Base-by-base conservation (phyloP, 2,797 vertebrate species). In the Sebastes diaconus region DNA sequence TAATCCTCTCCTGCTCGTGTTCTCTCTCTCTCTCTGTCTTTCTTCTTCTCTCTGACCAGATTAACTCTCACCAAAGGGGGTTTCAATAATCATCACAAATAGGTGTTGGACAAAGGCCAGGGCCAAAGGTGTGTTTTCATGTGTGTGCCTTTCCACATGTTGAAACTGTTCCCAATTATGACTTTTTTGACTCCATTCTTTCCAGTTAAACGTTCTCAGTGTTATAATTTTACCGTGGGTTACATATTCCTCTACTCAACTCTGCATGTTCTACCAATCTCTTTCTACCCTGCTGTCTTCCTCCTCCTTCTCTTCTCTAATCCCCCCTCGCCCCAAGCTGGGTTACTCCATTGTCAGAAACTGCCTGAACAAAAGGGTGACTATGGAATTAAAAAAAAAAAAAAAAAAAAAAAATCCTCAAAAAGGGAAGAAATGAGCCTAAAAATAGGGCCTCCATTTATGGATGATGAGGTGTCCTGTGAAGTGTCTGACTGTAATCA, bases 401-500 rank as follows among this genome's bases (percentile, higher is more conserved):
- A 34, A 34, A 34, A 55, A 52, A 42, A 66, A 57, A 54, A 46
- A 67, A 76, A 75, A 75, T 54, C 2, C 18, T 22, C 5, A 52
- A 59, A 66, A 70, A 34, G 5, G 60, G 34, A 71, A 70, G 18
- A 79, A 84, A 84, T 68, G 13, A 70, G 60, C 13, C 79, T 81
- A 74, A 86, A 88, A 89, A 90, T 84, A 80, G 83, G 67, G 25
- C 30, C 36, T 76, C 69, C 52, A 80, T 90, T 88, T 87, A 55
- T 68, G 39, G 79, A 75, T 86, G 80, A 86, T 85, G 80, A 89
- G 73, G 84, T 86, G 75, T 82, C 80, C 84, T 80, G 75, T 91
- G 77, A 89, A 87, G 78, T 83, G 73, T 52, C 63, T 87, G 73
- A 84, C 78, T 89, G 75, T 84, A 88, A 90, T 93, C 84, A 90